Percentiles rank a stretch among this genome's conserved stretches.
These are phyloP conservation scores for Pseudomyrmex dendroicus DNA, from an alignment of 1,140 invertebrate genomes.

Conservation along the genomic window DNA sequence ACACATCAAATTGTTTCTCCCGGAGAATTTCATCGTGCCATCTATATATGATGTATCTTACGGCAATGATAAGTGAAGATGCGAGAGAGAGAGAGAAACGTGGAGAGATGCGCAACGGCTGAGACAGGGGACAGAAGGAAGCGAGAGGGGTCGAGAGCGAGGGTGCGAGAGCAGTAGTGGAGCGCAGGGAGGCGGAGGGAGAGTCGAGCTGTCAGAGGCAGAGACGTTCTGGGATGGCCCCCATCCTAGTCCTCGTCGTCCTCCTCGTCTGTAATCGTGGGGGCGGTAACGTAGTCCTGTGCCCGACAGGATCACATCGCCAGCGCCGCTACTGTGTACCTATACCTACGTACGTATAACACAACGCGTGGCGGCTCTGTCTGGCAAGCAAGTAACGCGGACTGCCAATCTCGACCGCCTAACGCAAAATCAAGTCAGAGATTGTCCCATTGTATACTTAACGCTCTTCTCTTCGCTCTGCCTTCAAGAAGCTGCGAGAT, in stretches of 20 bases:
- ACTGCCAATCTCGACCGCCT: constrained; percentile 79
- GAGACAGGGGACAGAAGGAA: constrained; percentile 61
- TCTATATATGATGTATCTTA: constrained; percentile 8
- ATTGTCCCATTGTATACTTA: constrained; percentile 78
- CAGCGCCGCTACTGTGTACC: constrained; percentile 79
- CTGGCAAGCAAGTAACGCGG: constrained; percentile 68
- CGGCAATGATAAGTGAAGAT: constrained; percentile 47
- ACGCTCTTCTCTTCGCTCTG: constrained; percentile 45
- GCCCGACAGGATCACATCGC: constrained; percentile 84
- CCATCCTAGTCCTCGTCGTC: constrained; percentile 80
- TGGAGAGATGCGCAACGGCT: constrained; percentile 19
- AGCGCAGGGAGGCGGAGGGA: constrained; percentile 54
- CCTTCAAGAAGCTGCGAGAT: constrained; percentile 29
- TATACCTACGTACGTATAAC: constrained; percentile 73
- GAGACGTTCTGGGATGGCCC: constrained; percentile 83
- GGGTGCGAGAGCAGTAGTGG: not conserved
- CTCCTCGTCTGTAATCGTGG: constrained; percentile 84
- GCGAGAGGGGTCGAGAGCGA: constrained; percentile 17
- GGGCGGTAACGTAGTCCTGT: constrained; percentile 85
- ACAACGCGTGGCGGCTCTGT: constrained; percentile 62
- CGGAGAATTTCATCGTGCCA: constrained; percentile 26
- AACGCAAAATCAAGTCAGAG: constrained; percentile 79
- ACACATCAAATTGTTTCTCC: not conserved
- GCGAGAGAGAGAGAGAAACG: constrained; percentile 1
- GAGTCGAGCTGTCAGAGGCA: constrained; percentile 83